Percentiles rank a stretch among this genome's conserved stretches.
Evolutionary conservation across 2,797 vertebrate species (phyloP).

Genomic region (Cuniculus paca): DNA sequence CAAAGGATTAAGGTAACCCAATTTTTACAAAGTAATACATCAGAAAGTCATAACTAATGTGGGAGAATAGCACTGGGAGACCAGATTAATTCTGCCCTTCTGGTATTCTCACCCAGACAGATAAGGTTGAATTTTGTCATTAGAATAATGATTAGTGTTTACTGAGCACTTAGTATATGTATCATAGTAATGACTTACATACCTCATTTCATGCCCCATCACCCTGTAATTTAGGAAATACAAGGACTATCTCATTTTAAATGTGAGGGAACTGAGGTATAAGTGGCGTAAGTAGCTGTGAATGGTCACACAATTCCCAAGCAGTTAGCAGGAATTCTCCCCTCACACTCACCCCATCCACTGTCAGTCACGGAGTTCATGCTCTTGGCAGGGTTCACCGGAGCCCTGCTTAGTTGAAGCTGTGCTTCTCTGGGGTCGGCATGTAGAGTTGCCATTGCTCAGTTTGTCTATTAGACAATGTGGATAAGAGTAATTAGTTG

Average conservation of each 20-base stretch:
- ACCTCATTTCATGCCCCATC: neutral
- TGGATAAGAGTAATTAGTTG: neutral
- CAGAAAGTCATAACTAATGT: neutral
- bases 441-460: neutral
- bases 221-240: neutral
- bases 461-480: neutral
- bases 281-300: neutral
- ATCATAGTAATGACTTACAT: neutral
- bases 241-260: neutral
- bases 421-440: neutral
- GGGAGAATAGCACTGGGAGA: neutral
- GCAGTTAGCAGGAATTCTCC: neutral
- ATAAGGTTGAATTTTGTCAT: neutral
- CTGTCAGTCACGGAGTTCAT: neutral
- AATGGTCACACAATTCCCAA: neutral
- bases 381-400: neutral
- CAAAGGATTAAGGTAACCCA: neutral
- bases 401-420: neutral
- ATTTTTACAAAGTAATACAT: constrained; percentile 6
- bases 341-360: no score
- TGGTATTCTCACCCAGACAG: neutral
- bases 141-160: neutral
- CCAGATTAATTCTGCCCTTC: neutral
- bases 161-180: neutral
- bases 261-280: neutral